These are phyloP conservation scores for Paralichthys olivaceus DNA, from an alignment of 2,113 vertebrate genomes.

Conservation along the genomic window DNA sequence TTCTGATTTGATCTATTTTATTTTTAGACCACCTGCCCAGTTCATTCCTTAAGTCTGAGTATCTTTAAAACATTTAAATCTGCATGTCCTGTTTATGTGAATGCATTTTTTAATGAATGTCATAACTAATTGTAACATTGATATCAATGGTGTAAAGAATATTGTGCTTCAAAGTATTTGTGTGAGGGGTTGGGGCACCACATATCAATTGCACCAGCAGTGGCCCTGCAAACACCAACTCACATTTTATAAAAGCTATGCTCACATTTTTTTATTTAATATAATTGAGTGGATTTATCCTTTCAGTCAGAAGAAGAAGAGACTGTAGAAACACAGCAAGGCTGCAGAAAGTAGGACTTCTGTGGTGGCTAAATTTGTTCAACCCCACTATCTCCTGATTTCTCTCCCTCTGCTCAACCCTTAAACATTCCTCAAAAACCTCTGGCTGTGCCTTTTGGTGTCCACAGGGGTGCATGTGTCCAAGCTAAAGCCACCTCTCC, in stretches of 20 bases:
- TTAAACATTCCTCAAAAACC: slow-evolving; percentile 57
- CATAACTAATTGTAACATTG: background rate
- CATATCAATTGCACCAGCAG: too few relatives aligned
- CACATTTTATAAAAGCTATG: too few relatives aligned
- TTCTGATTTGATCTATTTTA: too few relatives aligned
- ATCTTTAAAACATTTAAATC: too few relatives aligned
- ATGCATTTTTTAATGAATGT: background rate
- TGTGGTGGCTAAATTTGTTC: background rate
- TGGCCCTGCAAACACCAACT: too few relatives aligned
- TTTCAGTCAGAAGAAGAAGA: too few relatives aligned
- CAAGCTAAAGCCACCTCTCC: slow-evolving; percentile 61
- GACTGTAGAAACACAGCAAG: too few relatives aligned
- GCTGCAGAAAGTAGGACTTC: slow-evolving; percentile 27
- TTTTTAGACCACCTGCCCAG: too few relatives aligned
- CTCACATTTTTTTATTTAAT: too few relatives aligned
- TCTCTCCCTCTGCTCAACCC: slow-evolving; percentile 25
- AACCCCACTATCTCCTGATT: slow-evolving; percentile 30
- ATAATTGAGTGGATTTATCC: too few relatives aligned
- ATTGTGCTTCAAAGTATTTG: background rate
- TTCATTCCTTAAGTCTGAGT: too few relatives aligned
- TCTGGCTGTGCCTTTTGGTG: slow-evolving; percentile 36
- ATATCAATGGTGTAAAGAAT: background rate
- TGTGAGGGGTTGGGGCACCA: background rate
- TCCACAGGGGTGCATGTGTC: slow-evolving; percentile 50
- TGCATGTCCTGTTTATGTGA: background rate